Evolutionary conservation across 2,888 invertebrate species (phyloP).

Genomic region (Prosopocoilus inquinatus): DNA sequence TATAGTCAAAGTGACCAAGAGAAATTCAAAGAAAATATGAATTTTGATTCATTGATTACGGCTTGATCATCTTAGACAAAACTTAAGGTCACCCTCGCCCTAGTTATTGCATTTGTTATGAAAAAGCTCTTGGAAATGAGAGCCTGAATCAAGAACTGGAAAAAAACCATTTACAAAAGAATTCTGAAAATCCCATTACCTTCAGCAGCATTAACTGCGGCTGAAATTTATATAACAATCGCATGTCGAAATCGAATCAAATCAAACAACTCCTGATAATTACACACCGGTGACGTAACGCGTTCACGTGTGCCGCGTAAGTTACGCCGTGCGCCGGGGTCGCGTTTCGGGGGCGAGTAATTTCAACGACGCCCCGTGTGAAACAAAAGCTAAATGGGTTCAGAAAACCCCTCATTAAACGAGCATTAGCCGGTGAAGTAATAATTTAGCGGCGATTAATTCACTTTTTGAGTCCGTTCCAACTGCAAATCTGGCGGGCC

Average conservation of each 20-base stretch:
- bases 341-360: background rate
- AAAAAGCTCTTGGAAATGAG: too few species aligned
- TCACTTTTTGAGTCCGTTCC: conserved; percentile 14
- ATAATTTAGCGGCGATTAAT: conserved; percentile 34
- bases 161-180: too few species aligned
- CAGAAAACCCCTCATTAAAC: conserved; percentile 44
- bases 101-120: too few species aligned
- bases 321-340: conserved; percentile 20
- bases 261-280: conserved; percentile 40
- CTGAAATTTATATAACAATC: conserved; percentile 33
- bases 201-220: too few species aligned
- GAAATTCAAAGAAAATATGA: too few species aligned
- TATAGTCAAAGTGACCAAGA: too few species aligned
- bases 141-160: too few species aligned
- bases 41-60: too few species aligned
- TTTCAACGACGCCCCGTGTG: conserved; percentile 31
- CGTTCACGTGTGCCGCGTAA: conserved; percentile 37
- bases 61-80: too few species aligned
- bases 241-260: conserved; percentile 46
- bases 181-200: too few species aligned
- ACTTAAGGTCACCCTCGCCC: too few species aligned
- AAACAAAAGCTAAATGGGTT: conserved; percentile 42
- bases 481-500: conserved; percentile 11
- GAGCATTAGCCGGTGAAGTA: conserved; percentile 41
- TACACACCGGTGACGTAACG: conserved; percentile 31